Evolutionary conservation across 2,888 invertebrate species (phyloP).

Genomic region (Bombyx huttoni): DNA sequence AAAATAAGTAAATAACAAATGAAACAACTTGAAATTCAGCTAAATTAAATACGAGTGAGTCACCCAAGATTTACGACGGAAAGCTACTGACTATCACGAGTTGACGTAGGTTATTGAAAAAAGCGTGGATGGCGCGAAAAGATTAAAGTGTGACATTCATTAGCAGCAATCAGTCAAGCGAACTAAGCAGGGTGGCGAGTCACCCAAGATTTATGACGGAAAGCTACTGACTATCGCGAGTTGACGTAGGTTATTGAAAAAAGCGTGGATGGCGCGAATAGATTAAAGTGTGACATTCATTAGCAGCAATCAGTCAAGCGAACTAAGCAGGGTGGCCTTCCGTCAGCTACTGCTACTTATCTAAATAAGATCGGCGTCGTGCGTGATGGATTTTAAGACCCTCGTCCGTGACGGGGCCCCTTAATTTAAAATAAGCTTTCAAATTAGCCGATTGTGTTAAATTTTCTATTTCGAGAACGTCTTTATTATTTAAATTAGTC

Average conservation of each 20-base stretch:
- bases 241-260: conserved; percentile 7
- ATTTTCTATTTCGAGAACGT: conserved; percentile 12
- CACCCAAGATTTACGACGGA: neutral
- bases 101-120: conserved; percentile 7
- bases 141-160: conserved; percentile 60
- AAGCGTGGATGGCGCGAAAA: conserved; percentile 16
- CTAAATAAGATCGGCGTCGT: conserved; percentile 65
- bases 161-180: conserved; percentile 62
- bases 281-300: conserved; percentile 60
- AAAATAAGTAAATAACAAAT: neutral
- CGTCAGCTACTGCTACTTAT: conserved; percentile 56
- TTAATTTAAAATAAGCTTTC: conserved; percentile 12
- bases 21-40: neutral
- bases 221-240: neutral
- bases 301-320: conserved; percentile 62
- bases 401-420: conserved; percentile 24
- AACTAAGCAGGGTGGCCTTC: conserved; percentile 56
- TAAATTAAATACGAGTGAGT: neutral
- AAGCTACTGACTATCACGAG: neutral
- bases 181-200: conserved; percentile 41
- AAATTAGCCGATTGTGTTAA: conserved; percentile 6
- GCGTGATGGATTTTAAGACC: conserved; percentile 64
- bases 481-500: conserved; percentile 10
- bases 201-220: neutral
- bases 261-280: conserved; percentile 16